A percentile compares a stretch with the other conserved stretches of the same genome.
Conservation (phyloP, 2,797 vertebrate species). For the Poeciliopsis presidionis region DNA sequence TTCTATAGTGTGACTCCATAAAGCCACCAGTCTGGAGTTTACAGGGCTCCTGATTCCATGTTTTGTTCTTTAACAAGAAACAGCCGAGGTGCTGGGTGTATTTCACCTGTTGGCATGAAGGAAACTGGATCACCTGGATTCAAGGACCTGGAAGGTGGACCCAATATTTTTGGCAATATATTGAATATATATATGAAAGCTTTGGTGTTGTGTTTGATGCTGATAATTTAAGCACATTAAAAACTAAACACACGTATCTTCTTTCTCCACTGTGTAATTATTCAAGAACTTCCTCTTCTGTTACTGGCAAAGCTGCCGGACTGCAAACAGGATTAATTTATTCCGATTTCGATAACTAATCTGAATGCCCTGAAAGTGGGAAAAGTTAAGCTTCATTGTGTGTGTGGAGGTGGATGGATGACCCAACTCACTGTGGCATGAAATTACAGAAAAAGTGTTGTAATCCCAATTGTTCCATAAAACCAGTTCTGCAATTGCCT, state of each 20-base stretch:
- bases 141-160: not conserved
- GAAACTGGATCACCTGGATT: not conserved
- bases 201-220: not conserved
- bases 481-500: slow-evolving; percentile 7
- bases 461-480: not conserved
- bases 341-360: not conserved
- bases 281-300: not conserved
- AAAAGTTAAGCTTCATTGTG: not conserved
- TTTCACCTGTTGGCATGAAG: not conserved
- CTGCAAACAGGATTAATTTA: not conserved
- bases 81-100: not conserved
- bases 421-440: not conserved
- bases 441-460: not conserved
- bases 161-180: not conserved
- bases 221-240: not conserved
- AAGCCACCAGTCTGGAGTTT: not conserved
- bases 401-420: too few relatives aligned
- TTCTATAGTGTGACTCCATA: too few relatives aligned
- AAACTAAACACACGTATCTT: not conserved
- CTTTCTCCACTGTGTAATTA: not conserved
- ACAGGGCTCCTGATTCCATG: too few relatives aligned
- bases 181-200: not conserved
- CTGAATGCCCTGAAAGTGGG: not conserved
- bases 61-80: not conserved
- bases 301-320: not conserved